phyloP scores from a whole-genome alignment of 2,797 vertebrate species.

The Hipposideros larvatus region DNA sequence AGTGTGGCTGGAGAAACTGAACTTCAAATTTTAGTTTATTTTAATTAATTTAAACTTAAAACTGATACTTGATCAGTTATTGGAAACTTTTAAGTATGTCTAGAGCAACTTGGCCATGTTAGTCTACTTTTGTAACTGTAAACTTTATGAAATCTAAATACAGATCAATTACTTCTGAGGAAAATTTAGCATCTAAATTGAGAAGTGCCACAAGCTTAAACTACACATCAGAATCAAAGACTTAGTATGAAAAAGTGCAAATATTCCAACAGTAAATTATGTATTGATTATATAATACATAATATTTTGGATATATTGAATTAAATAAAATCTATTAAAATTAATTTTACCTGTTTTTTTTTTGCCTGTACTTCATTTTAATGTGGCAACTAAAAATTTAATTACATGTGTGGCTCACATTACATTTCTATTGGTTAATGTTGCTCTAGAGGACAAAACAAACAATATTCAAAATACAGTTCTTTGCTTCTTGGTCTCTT shows the following conservation, averaged over 20 bases:
- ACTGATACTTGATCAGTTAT: constrained; percentile 31
- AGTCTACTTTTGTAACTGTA: constrained; percentile 36
- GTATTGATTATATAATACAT: not conserved
- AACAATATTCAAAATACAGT: not conserved
- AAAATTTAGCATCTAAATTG: constrained; percentile 52
- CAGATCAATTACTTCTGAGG: constrained; percentile 49
- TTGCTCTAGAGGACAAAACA: not conserved
- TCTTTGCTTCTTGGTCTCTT: not conserved
- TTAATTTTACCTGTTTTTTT: not conserved
- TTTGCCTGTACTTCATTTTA: not conserved
- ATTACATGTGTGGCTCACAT: not conserved
- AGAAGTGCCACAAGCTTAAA: not conserved
- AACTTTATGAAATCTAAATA: constrained; percentile 51
- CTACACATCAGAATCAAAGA: not conserved
- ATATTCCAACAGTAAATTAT: constrained; percentile 44
- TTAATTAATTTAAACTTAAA: constrained; percentile 56
- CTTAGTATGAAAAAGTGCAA: not conserved
- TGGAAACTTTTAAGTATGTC: constrained; percentile 29
- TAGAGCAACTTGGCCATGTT: constrained; percentile 37
- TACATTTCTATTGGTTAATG: not conserved
- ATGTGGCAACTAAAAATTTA: not conserved
- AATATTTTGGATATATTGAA: constrained; percentile 23
- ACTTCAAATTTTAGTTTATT: constrained; percentile 19
- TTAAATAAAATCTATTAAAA: constrained; percentile 13
- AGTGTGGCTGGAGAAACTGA: not conserved